Evolutionary conservation across 2,113 vertebrate species (phyloP).

Genomic region (Xyrauchen texanus): DNA sequence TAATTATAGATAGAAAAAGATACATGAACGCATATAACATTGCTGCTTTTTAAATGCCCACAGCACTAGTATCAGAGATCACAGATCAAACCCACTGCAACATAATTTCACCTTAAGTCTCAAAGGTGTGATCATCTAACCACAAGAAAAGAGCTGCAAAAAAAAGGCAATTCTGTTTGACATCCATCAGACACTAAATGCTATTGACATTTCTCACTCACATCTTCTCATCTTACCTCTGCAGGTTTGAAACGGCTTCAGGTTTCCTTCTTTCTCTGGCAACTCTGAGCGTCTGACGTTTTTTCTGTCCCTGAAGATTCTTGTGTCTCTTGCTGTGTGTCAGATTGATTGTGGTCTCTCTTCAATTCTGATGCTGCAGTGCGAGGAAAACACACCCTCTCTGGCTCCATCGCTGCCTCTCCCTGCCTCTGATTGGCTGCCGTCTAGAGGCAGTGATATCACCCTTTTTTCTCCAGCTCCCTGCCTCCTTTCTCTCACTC

Average conservation of each 20-base stretch:
- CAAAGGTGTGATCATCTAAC: constrained; percentile 15
- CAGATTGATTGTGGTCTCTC: constrained; percentile 73
- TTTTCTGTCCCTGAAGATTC: constrained; percentile 51
- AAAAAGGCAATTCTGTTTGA: background rate
- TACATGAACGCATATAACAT: background rate
- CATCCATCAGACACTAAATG: background rate
- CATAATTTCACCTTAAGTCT: background rate
- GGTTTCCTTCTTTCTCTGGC: constrained; percentile 45
- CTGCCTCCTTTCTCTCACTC: constrained; percentile 64
- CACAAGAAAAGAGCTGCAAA: background rate
- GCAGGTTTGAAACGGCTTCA: constrained; percentile 44
- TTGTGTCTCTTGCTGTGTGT: constrained; percentile 62
- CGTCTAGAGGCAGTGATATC: constrained; percentile 56
- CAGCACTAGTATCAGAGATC: background rate
- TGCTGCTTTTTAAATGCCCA: background rate
- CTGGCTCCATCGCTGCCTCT: constrained; percentile 71
- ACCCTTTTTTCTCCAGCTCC: constrained; percentile 50
- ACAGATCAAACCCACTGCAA: background rate
- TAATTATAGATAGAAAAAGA: background rate
- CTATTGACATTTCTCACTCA: constrained; percentile 25
- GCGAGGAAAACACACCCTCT: constrained; percentile 79
- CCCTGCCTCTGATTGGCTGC: constrained; percentile 58
- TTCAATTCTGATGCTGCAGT: constrained; percentile 79
- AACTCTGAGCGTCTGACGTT: constrained; percentile 49
- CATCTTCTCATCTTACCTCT: constrained; percentile 66